phyloP scores from a whole-genome alignment of 2,797 vertebrate species.

The Holocentrus rufus region DNA sequence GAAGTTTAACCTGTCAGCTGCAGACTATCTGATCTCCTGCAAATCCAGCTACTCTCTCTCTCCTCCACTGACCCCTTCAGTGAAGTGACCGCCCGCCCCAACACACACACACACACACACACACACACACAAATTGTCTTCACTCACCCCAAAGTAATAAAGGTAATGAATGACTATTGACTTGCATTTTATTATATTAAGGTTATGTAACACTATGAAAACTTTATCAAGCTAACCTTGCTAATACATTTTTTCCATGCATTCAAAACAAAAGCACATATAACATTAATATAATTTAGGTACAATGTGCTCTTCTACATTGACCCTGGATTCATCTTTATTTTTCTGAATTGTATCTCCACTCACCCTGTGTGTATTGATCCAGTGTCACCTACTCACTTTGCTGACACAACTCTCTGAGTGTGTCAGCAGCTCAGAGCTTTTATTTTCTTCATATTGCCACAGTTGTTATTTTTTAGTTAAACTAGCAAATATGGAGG shows the following conservation, averaged over 20 bases:
- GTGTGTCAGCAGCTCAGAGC: too few species aligned
- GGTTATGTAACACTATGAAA: too few species aligned
- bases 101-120: background rate
- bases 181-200: background rate
- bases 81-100: background rate
- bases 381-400: too few species aligned
- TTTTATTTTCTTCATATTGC: too few species aligned
- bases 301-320: too few species aligned
- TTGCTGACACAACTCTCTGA: too few species aligned
- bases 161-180: background rate
- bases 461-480: too few species aligned
- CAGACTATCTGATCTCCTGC: slow-evolving; percentile 32
- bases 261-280: background rate
- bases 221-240: background rate
- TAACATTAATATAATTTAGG: background rate
- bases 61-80: background rate
- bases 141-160: background rate
- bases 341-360: too few species aligned
- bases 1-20: slow-evolving; percentile 36
- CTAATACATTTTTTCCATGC: background rate
- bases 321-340: too few species aligned
- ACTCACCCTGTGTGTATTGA: too few species aligned
- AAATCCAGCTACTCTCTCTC: slow-evolving; percentile 17
- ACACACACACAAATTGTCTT: background rate
- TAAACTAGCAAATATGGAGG: background rate